phyloP scores from a whole-genome alignment of 1,140 invertebrate genomes.

The Marisa cornuarietis region DNA sequence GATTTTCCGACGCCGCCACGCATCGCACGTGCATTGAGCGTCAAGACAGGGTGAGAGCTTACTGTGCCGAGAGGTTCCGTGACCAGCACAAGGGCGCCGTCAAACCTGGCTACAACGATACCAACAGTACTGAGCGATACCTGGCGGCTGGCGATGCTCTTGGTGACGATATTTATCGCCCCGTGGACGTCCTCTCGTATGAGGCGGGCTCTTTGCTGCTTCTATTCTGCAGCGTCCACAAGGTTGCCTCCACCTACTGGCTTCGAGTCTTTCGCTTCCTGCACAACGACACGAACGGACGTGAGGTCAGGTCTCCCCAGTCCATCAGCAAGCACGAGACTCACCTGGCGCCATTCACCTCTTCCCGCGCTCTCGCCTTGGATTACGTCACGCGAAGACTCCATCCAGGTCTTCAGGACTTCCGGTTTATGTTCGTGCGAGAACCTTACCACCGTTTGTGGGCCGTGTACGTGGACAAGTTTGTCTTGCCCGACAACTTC shows the following conservation, averaged over 20 bases:
- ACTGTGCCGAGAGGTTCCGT: too few species aligned
- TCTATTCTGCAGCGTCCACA: slow-evolving; percentile 25
- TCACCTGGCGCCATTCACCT: slow-evolving; percentile 21
- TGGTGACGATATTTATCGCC: neutral
- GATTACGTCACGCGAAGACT: slow-evolving; percentile 17
- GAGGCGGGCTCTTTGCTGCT: neutral
- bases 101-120: too few species aligned
- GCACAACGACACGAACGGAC: slow-evolving; percentile 12
- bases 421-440: slow-evolving; percentile 29
- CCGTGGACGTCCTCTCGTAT: slow-evolving; percentile 13
- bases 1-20: too few species aligned
- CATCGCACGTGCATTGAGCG: too few species aligned
- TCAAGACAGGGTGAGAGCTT: too few species aligned
- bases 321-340: slow-evolving; percentile 23
- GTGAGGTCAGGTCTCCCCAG: slow-evolving; percentile 4
- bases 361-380: slow-evolving; percentile 4
- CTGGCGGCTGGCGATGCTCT: neutral
- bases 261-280: slow-evolving; percentile 27
- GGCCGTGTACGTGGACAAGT: slow-evolving; percentile 34
- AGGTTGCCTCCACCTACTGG: slow-evolving; percentile 32
- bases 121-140: too few species aligned
- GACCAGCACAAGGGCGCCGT: too few species aligned
- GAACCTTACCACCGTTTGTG: slow-evolving; percentile 29
- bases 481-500: slow-evolving; percentile 24
- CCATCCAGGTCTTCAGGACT: slow-evolving; percentile 9